Percentiles rank a stretch among this genome's conserved stretches.
These are phyloP conservation scores for Stichopus chloronotus DNA, from an alignment of 35 echinoderm and acorn worm genomes.

Conservation along the genomic window DNA sequence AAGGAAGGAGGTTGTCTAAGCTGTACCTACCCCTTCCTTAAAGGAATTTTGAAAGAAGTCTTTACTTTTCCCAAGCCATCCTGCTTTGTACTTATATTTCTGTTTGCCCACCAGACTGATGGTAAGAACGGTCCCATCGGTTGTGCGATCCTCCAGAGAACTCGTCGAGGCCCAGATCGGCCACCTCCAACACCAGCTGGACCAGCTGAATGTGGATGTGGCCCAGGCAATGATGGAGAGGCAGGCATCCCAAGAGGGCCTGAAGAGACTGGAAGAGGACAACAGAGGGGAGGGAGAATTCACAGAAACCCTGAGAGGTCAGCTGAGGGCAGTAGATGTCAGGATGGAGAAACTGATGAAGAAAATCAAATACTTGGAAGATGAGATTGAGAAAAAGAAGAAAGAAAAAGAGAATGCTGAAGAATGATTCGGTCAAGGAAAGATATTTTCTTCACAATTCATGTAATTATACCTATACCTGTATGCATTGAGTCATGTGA, in stretches of 20 bases:
- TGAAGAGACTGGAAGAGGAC: conserved; percentile 58
- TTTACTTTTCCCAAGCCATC: neutral
- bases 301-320: conserved; percentile 59
- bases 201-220: conserved; percentile 83
- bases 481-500: too few relatives aligned
- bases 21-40: neutral
- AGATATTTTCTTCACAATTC: too few relatives aligned
- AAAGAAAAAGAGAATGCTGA: conserved; percentile 59
- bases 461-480: too few relatives aligned
- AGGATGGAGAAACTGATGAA: conserved; percentile 83
- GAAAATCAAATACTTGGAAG: conserved; percentile 81
- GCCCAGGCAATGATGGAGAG: conserved; percentile 65
- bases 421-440: neutral
- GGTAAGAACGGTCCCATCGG: neutral
- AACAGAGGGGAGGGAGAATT: conserved; percentile 29
- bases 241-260: conserved; percentile 68
- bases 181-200: conserved; percentile 74
- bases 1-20: too few relatives aligned
- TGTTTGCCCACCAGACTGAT: neutral
- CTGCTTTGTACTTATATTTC: neutral
- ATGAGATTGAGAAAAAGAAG: conserved; percentile 77
- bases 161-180: conserved; percentile 75
- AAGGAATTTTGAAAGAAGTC: neutral
- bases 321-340: conserved; percentile 61
- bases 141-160: conserved; percentile 56